These are phyloP conservation scores for Zaprionus bogoriensis DNA, from an alignment of 2,888 invertebrate genomes.

Conservation along the genomic window DNA sequence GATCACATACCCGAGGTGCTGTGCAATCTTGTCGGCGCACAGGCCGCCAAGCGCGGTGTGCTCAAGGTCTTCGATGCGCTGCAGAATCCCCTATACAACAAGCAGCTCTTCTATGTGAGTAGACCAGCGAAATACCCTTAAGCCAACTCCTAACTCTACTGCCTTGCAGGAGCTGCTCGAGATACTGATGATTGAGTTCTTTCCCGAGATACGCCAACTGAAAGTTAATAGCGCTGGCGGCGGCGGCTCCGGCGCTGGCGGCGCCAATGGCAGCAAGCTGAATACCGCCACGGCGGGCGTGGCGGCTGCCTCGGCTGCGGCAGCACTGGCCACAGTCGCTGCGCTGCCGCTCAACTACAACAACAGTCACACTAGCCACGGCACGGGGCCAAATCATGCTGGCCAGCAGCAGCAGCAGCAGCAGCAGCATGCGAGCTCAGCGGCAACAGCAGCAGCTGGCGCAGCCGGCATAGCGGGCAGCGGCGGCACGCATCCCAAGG, in stretches of 20 bases:
- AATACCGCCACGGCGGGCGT: slow-evolving; percentile 57
- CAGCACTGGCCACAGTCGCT: slow-evolving; percentile 59
- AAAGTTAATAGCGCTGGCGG: slow-evolving; percentile 63
- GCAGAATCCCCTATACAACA: slow-evolving; percentile 93
- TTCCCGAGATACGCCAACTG: slow-evolving; percentile 87
- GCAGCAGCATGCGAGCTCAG: slow-evolving; percentile 1
- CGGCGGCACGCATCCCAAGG: slow-evolving; percentile 31
- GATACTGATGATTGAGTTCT: slow-evolving; percentile 87
- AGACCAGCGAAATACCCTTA: accelerated
- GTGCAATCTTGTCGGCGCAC: slow-evolving; percentile 92
- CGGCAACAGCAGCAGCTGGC: slow-evolving; percentile 11
- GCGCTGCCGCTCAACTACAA: slow-evolving; percentile 54
- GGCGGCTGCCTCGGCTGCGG: slow-evolving; percentile 59
- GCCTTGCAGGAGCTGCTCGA: slow-evolving; percentile 88
- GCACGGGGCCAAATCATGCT: slow-evolving; percentile 15
- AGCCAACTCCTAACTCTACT: not conserved
- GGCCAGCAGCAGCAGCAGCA: slow-evolving; percentile 12
- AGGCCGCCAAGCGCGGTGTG: slow-evolving; percentile 92
- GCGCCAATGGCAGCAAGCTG: slow-evolving; percentile 46
- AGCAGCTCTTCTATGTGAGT: slow-evolving; percentile 93
- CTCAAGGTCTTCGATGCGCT: slow-evolving; percentile 93
- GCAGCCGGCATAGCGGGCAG: not conserved
- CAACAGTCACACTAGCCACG: slow-evolving; percentile 37
- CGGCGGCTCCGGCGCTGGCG: too few species aligned
- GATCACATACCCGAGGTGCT: slow-evolving; percentile 91